Percentiles rank a stretch among this genome's conserved stretches.
Evolutionary conservation across 2,888 invertebrate species (phyloP).

Genomic region (Spodoptera exigua): DNA sequence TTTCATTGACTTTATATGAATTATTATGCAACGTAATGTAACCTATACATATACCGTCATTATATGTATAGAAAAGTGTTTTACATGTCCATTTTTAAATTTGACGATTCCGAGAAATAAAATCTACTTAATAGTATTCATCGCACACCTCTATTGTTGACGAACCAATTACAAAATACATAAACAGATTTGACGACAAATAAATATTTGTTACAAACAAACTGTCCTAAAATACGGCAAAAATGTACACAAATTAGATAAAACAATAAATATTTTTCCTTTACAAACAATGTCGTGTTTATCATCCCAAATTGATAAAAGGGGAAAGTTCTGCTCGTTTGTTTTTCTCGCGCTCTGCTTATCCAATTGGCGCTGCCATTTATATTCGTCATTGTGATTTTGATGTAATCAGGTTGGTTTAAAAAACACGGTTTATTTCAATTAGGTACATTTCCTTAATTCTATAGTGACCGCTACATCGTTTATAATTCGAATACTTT

Average conservation of each 20-base stretch:
- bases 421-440: not conserved
- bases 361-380: conserved; percentile 33
- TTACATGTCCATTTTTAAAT: not conserved
- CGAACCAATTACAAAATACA: conserved; percentile 12
- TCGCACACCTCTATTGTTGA: conserved; percentile 8
- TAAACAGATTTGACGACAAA: conserved; percentile 39
- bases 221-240: conserved; percentile 19
- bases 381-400: conserved; percentile 24
- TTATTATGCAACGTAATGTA: too few species aligned
- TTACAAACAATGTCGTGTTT: conserved; percentile 30
- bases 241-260: conserved; percentile 46
- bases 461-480: too few species aligned
- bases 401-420: conserved; percentile 18
- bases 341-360: conserved; percentile 25
- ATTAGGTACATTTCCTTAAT: too few species aligned
- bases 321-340: conserved; percentile 23
- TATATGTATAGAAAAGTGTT: too few species aligned
- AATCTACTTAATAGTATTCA: too few species aligned
- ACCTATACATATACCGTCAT: too few species aligned
- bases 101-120: not conserved
- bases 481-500: too few species aligned
- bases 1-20: too few species aligned
- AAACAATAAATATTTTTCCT: conserved; percentile 39
- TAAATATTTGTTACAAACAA: conserved; percentile 34
- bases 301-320: conserved; percentile 33